Base-by-base conservation (phyloP, 2,888 invertebrate species). In the Microplitis manilae region DNA sequence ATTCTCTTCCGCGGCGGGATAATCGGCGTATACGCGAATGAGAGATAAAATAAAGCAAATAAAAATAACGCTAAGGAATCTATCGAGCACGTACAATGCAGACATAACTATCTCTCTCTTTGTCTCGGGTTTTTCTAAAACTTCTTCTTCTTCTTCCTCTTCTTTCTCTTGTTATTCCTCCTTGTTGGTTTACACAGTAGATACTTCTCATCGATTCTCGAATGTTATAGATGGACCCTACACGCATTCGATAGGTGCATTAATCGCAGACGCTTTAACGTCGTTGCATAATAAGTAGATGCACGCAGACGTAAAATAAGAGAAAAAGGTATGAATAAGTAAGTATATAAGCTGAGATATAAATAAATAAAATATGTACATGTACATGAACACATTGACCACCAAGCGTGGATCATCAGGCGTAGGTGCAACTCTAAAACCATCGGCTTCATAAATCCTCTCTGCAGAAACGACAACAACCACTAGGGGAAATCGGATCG, bases 381-480 rank as follows among this genome's bases (percentile, higher is more conserved):
- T 15, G 60, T 17, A 38, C 71, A 79, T 80, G 80, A 82, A 84
- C 82, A 84, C 82, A 83, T 79, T 83, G 83, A 81, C 85, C 84
- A 85, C 83, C 83, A 78, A 72, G 72, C 13, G 81, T 79, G 79
- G 80, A 80, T 78, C 79, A 20, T 15, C 75, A 64, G 62, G 84
- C 85, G 86, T 86, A 84, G 85, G 86, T 82, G 85, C 81, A 83
- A 80, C 75, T 78, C 61, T 77, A 76, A 75, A 78, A 79, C 77
- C 50, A 13, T 50, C 8, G 50, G 82, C 81, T 85, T 83, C 84
- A 85, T 86, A 86, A 85, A 86, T 86, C 83, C 80, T 81, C 40
- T 67, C 65, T 62, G 20, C 2, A 17, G 20, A 20, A 62, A n/a
- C 62, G 17, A 13, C 62, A n/a, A 62, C 62, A n/a, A n/a, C 17